Percentiles rank a stretch among this genome's conserved stretches.
Conservation (phyloP, 1,140 invertebrate genomes). For the Venturia canescens region DNA sequence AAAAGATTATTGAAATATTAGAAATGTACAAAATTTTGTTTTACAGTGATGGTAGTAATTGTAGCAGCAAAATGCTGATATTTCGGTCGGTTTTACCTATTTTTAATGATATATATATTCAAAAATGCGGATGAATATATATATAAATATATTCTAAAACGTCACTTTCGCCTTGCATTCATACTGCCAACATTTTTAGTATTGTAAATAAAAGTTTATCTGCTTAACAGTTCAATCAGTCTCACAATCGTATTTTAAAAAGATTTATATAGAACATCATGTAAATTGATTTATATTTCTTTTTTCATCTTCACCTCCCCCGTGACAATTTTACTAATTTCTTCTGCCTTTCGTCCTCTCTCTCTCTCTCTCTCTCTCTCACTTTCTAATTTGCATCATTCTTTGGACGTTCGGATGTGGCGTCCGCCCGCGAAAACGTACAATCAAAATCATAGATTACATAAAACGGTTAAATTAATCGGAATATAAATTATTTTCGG, state of each 20-base stretch:
- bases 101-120: too few species aligned
- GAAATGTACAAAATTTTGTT: constrained; percentile 47
- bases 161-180: constrained; percentile 55
- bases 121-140: background rate
- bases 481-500: constrained; percentile 59
- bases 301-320: constrained; percentile 29
- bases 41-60: constrained; percentile 43
- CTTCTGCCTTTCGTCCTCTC: background rate
- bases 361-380: background rate
- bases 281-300: constrained; percentile 43
- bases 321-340: constrained; percentile 4
- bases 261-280: constrained; percentile 56
- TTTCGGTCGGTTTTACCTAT: too few species aligned
- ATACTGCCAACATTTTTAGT: constrained; percentile 66
- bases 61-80: too few species aligned
- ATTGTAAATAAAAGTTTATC: constrained; percentile 71
- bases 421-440: constrained; percentile 12
- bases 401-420: constrained; percentile 46
- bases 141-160: background rate
- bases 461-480: constrained; percentile 56
- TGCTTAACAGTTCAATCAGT: constrained; percentile 75
- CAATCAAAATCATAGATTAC: constrained; percentile 49
- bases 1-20: constrained; percentile 40
- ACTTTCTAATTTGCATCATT: constrained; percentile 40
- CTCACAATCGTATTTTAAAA: constrained; percentile 71